Conservation (phyloP, 1,140 invertebrate species). For the Drosophila mojavensis region DNA sequence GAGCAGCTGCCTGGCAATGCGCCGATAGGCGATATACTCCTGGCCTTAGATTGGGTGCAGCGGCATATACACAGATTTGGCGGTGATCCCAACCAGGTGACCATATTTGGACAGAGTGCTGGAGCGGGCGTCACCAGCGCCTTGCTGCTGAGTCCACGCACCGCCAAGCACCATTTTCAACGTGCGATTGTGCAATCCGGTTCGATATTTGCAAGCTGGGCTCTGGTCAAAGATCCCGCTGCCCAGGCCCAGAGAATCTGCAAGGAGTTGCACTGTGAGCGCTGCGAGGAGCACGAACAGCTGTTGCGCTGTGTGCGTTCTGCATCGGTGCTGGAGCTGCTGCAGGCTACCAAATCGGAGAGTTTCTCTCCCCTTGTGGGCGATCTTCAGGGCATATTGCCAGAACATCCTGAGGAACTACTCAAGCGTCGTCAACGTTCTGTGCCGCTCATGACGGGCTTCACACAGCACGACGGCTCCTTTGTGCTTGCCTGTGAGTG, state of each 20-base stretch:
- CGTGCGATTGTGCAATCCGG: constrained; percentile 79
- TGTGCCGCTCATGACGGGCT: constrained; percentile 72
- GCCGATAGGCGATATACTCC: constrained; percentile 64
- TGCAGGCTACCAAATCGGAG: constrained; percentile 56
- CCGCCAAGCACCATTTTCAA: constrained; percentile 55
- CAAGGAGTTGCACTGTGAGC: constrained; percentile 41
- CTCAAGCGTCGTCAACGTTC: constrained; percentile 37
- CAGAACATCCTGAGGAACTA: constrained; percentile 52
- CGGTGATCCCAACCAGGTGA: constrained; percentile 86
- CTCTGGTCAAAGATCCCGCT: constrained; percentile 51
- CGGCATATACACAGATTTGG: constrained; percentile 88
- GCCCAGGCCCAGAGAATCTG: constrained; percentile 64
- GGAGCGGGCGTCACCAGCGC: constrained; percentile 70
- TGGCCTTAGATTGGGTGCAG: constrained; percentile 87
- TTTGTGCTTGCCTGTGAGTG: constrained; percentile 73
- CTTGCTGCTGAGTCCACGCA: constrained; percentile 73
- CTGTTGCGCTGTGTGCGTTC: constrained; percentile 53
- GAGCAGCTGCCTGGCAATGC: constrained; percentile 73
- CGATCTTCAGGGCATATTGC: constrained; percentile 67
- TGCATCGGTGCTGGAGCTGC: constrained; percentile 49
- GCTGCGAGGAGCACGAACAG: constrained; percentile 35
- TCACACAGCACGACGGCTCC: constrained; percentile 79
- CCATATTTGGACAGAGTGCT: constrained; percentile 78
- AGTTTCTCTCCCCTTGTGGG: constrained; percentile 63
- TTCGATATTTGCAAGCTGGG: constrained; percentile 74